These are phyloP conservation scores for Sialia sialis DNA, from an alignment of 2,113 vertebrate species.

Conservation along the genomic window DNA sequence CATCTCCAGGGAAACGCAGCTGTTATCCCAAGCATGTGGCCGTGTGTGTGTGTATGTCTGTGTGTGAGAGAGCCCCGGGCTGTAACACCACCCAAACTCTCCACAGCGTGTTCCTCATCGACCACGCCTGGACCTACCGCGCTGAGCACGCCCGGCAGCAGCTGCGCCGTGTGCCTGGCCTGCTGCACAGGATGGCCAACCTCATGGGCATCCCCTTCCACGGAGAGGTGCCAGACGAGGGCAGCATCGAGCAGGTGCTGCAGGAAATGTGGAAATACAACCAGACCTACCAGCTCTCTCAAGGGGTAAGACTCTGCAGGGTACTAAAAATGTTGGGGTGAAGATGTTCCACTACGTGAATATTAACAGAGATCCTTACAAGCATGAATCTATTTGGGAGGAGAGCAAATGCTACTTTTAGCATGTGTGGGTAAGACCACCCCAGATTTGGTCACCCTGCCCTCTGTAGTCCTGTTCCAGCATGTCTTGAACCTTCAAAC, in stretches of 20 bases:
- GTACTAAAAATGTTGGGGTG: not conserved
- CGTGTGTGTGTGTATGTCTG: rapidly evolving
- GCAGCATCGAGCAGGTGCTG: constrained; percentile 79
- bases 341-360: rapidly evolving
- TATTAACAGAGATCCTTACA: not conserved
- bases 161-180: constrained; percentile 81
- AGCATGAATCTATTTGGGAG: not conserved
- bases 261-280: constrained; percentile 95
- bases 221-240: constrained; percentile 79
- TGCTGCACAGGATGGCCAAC: constrained; percentile 86
- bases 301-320: constrained; percentile 76
- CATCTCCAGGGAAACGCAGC: rapidly evolving
- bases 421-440: not conserved
- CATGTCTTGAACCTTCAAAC: not conserved
- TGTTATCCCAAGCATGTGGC: not conserved
- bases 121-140: constrained; percentile 93
- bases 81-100: not conserved
- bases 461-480: not conserved
- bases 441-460: not conserved
- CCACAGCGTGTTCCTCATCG: constrained; percentile 87
- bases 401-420: not conserved
- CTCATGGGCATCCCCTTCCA: constrained; percentile 89
- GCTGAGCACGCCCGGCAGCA: constrained; percentile 78
- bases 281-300: constrained; percentile 90
- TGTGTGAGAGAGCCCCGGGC: rapidly evolving